Percentiles rank a stretch among this genome's conserved stretches.
Conservation (phyloP, 1,140 invertebrate species). For the Anoplolepis gracilipes region DNA sequence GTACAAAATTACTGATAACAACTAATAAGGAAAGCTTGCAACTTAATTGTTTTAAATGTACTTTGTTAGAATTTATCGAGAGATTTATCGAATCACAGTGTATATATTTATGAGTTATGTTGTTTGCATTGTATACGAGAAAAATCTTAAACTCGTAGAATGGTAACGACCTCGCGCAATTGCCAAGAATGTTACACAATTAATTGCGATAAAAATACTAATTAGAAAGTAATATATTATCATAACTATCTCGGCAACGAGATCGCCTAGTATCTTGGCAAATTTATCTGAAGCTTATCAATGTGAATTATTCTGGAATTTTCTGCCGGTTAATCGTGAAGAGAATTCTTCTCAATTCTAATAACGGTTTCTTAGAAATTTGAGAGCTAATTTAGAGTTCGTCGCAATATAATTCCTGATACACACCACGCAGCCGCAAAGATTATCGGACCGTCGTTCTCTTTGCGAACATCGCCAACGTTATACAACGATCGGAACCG, state of each 20-base stretch:
- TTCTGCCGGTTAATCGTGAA: not conserved
- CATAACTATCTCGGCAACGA: not conserved
- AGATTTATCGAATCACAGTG: not conserved
- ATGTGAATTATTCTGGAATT: not conserved
- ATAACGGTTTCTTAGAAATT: conserved; percentile 29
- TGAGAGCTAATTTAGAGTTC: not conserved
- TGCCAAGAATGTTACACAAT: not conserved
- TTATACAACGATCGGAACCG: not conserved
- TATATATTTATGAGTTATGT: not conserved
- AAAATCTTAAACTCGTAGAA: not conserved
- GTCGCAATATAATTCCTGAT: conserved; percentile 65
- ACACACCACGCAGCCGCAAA: conserved; percentile 45
- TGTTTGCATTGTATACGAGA: not conserved
- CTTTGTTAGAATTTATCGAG: not conserved
- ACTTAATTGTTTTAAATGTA: conserved; percentile 8
- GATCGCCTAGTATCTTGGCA: conserved; percentile 15
- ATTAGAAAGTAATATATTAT: conserved; percentile 43
- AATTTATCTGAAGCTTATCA: conserved; percentile 23
- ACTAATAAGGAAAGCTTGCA: not conserved
- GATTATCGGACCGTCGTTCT: conserved; percentile 59
- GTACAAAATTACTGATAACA: not conserved
- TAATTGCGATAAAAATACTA: conserved; percentile 22
- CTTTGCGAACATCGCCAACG: conserved; percentile 9
- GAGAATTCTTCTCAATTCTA: not conserved
- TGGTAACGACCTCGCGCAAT: not conserved